These are phyloP conservation scores for Platichthys flesus DNA, from an alignment of 2,113 vertebrate genomes.

Conservation along the genomic window DNA sequence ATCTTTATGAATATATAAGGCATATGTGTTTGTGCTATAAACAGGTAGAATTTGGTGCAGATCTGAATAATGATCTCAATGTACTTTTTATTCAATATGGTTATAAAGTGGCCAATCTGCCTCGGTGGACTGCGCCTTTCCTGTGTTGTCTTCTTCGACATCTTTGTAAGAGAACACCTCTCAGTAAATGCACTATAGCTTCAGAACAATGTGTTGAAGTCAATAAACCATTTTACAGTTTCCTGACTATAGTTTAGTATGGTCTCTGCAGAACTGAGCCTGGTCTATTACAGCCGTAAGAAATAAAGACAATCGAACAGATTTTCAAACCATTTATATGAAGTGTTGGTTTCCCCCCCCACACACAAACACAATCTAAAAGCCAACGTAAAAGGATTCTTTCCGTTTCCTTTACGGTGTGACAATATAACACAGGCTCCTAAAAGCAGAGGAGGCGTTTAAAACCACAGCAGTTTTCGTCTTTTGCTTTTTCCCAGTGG, in stretches of 20 bases:
- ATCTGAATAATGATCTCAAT: no score
- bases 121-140: neutral
- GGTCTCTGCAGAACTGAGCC: conserved; percentile 2
- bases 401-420: conserved; percentile 34
- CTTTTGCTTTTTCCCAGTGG: conserved; percentile 1
- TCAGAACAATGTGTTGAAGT: conserved; percentile 13
- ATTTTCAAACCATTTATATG: conserved; percentile 37
- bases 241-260: neutral
- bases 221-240: conserved; percentile 11
- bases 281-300: conserved; percentile 30
- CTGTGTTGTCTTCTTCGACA: neutral
- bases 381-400: conserved; percentile 37
- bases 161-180: conserved; percentile 5
- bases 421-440: conserved; percentile 35
- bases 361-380: conserved; percentile 17
- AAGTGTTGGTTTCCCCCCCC: conserved; percentile 31
- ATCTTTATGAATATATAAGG: no score
- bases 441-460: conserved; percentile 47
- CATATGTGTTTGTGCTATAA: no score
- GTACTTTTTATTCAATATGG: no score
- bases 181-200: conserved; percentile 9
- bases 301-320: conserved; percentile 41
- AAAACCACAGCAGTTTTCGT: conserved; percentile 34
- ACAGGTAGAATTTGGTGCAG: no score
- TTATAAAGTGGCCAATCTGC: no score